Evolutionary conservation across 2,888 invertebrate species (phyloP), one percentile per base, ranked within the genome.

Genomic region (Dynastes maya): DNA sequence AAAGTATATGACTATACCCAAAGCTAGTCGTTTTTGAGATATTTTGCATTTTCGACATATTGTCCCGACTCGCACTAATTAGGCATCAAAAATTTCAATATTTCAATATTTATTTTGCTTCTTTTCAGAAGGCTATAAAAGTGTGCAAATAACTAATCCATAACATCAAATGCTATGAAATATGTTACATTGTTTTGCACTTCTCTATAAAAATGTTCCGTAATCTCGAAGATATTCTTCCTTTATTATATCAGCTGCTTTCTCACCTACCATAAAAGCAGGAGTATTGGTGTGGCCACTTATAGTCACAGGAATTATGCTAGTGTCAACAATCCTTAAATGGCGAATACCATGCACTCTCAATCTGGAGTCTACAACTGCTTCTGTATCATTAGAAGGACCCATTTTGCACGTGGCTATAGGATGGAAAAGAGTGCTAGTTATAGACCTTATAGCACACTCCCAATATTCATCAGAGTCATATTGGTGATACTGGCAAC

Each of bases 371-470:
- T 92, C 92, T 0, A 94, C 93, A 0, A 93, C 92, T 0, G 45
- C 45, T 45, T 45, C 0, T 87, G 91, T 90, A 84, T 94, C 94
- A 0, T 85, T 88, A 0, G 85, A 85, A 0, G 93, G 92, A 0
- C 94, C 95, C 95, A 95, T 95, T 83, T 93, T 93, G 81, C 93
- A 93, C 0, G 94, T 94, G 4, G 92, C 92, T 27, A 81, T 85
- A 11, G 86, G 82, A 79, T 88, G 86, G 29, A 85, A 83, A 53
- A 83, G 74, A 9, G 83, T 83, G 5, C 81, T 76, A 6, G 85
- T 78, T 27, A 84, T 67, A 16, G 29, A 29, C 49, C 83, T 77
- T 92, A 87, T 9, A 91, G 93, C 92, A 85, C 95, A 95, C 81
- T 92, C 91, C 94, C 95, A 94, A 84, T 94, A 95, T 51, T 91